Evolutionary conservation across 1,140 invertebrate species (phyloP).

Genomic region (Drosophila malerkotliana): DNA sequence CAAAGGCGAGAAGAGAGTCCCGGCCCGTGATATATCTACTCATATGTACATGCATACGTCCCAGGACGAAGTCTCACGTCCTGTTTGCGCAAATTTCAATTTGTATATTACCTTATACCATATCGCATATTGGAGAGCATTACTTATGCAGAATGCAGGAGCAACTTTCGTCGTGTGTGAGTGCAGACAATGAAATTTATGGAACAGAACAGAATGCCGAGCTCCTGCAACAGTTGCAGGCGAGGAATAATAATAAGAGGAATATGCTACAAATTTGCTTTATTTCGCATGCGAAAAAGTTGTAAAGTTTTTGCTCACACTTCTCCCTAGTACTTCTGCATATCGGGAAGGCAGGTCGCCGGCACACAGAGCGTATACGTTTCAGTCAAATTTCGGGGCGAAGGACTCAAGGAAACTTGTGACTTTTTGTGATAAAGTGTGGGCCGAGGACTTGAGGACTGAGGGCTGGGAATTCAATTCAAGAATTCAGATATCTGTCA

Average conservation of each 20-base stretch:
- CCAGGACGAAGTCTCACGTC: slow-evolving; percentile 46
- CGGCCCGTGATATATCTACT: slow-evolving; percentile 42
- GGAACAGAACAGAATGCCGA: slow-evolving; percentile 55
- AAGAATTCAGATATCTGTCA: slow-evolving; percentile 30
- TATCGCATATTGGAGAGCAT: slow-evolving; percentile 63
- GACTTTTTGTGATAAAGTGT: not conserved
- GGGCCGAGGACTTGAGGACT: not conserved
- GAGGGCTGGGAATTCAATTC: slow-evolving; percentile 37
- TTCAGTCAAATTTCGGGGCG: slow-evolving; percentile 11
- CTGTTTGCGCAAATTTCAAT: slow-evolving; percentile 79
- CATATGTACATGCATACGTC: slow-evolving; percentile 22
- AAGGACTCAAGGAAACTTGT: slow-evolving; percentile 5
- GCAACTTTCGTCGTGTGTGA: slow-evolving; percentile 38
- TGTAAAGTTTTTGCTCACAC: slow-evolving; percentile 57
- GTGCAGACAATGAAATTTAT: slow-evolving; percentile 81
- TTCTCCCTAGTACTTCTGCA: too few species aligned
- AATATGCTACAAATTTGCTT: slow-evolving; percentile 81
- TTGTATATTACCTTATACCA: slow-evolving; percentile 80
- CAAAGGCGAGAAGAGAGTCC: slow-evolving; percentile 12
- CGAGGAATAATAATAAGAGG: slow-evolving; percentile 53
- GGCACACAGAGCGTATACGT: slow-evolving; percentile 38
- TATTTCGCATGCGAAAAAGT: slow-evolving; percentile 78
- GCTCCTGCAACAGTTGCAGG: slow-evolving; percentile 39
- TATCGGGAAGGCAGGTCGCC: not conserved
- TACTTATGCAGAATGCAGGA: slow-evolving; percentile 75